Conservation (phyloP, 2,888 invertebrate genomes). For the Eupeodes latifasciatus region DNA sequence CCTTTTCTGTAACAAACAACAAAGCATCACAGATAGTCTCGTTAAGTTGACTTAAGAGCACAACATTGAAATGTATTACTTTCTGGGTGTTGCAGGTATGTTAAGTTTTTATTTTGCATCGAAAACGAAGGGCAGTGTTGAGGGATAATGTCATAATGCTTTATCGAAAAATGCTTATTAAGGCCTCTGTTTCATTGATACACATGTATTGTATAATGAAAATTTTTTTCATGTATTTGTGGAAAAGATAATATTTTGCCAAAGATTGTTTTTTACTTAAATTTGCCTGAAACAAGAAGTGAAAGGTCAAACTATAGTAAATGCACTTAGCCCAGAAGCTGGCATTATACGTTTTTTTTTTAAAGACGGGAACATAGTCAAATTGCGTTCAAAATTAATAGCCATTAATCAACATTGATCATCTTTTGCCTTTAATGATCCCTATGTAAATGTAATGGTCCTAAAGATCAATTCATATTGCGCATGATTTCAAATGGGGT, state of each 20-base stretch:
- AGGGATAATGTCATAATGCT: background rate
- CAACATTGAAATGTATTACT: slow-evolving; percentile 56
- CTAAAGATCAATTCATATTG: no score
- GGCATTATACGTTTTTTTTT: no score
- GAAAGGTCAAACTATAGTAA: no score
- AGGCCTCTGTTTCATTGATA: background rate
- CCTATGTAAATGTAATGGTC: no score
- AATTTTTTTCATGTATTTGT: background rate
- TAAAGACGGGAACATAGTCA: no score
- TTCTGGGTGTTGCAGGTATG: slow-evolving; percentile 5
- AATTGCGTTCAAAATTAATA: no score
- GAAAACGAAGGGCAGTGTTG: slow-evolving; percentile 11
- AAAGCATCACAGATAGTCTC: slow-evolving; percentile 58
- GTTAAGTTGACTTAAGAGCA: slow-evolving; percentile 62
- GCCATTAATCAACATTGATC: no score
- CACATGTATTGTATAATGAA: background rate
- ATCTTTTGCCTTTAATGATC: no score
- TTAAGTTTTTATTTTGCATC: slow-evolving; percentile 9
- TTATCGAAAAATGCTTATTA: background rate
- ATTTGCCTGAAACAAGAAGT: no score
- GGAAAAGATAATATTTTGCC: background rate
- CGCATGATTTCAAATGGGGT: no score
- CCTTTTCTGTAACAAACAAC: slow-evolving; percentile 47
- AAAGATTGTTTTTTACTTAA: background rate
- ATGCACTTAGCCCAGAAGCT: no score